Percentiles rank a stretch among this genome's conserved stretches.
Conservation (phyloP, 1,140 invertebrate species). For the Apis florea region DNA sequence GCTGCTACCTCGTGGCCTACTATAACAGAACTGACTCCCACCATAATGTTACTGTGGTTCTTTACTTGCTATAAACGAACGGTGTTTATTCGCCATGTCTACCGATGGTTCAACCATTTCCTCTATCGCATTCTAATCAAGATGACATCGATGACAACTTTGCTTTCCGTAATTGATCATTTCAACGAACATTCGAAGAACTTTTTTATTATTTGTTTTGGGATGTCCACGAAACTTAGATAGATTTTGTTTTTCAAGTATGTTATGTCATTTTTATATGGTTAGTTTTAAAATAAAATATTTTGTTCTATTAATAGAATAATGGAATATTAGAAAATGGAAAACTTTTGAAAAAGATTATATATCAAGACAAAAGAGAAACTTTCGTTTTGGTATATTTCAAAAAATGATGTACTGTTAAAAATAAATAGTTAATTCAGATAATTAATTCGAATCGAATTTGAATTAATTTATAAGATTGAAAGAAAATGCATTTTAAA, state of each 20-base stretch:
- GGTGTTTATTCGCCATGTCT: conserved; percentile 42
- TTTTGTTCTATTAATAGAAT: background rate
- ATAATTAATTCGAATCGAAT: too few species aligned
- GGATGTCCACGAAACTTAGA: background rate
- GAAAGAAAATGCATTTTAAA: too few species aligned
- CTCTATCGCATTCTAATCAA: background rate
- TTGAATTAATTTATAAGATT: too few species aligned
- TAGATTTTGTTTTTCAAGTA: too few species aligned
- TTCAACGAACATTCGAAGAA: background rate
- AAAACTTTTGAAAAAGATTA: too few species aligned
- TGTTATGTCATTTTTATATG: too few species aligned
- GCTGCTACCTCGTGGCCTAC: conserved; percentile 79
- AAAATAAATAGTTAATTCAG: too few species aligned
- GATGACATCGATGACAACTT: background rate
- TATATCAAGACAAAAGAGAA: too few species aligned
- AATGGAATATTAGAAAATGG: background rate
- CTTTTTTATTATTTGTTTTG: too few species aligned
- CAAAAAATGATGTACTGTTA: too few species aligned
- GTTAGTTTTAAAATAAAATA: too few species aligned
- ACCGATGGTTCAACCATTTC: background rate
- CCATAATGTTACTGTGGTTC: conserved; percentile 63
- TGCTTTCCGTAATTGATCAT: background rate
- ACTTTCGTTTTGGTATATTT: background rate
- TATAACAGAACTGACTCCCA: conserved; percentile 81
- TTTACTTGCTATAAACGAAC: conserved; percentile 67